Percentiles rank a stretch among this genome's conserved stretches.
phyloP scores from a whole-genome alignment of 2,888 invertebrate species.

The Theretra japonica region DNA sequence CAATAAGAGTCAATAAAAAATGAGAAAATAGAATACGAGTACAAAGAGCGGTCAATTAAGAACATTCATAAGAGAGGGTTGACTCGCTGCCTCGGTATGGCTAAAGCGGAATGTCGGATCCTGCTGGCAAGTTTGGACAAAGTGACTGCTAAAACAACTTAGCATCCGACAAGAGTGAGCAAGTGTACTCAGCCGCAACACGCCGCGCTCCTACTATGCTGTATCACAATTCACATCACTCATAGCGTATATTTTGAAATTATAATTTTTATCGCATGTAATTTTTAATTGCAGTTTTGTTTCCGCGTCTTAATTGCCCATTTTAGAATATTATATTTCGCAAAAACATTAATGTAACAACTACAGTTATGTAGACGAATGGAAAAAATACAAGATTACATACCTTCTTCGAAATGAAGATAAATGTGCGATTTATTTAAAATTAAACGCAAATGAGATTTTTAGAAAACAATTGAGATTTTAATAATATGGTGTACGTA shows the following conservation, averaged over 20 bases:
- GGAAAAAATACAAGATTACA: not conserved
- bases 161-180: not conserved
- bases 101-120: no score
- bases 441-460: not conserved
- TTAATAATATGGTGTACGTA: no score
- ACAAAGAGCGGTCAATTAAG: no score
- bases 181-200: not conserved
- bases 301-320: constrained; percentile 31
- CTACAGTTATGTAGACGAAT: constrained; percentile 19
- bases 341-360: constrained; percentile 26
- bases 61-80: no score
- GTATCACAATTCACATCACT: not conserved
- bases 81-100: no score
- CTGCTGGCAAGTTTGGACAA: not conserved
- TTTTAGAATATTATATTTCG: constrained; percentile 26
- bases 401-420: constrained; percentile 3
- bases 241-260: constrained; percentile 11
- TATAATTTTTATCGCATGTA: constrained; percentile 27
- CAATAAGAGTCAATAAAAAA: no score
- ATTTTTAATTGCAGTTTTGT: constrained; percentile 31
- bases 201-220: not conserved
- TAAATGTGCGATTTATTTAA: not conserved
- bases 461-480: not conserved
- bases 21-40: no score
- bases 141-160: not conserved